Percentiles rank a stretch among this genome's conserved stretches.
These are phyloP conservation scores for Herpetotheres cachinnans DNA, from an alignment of 2,113 vertebrate species.

Conservation along the genomic window DNA sequence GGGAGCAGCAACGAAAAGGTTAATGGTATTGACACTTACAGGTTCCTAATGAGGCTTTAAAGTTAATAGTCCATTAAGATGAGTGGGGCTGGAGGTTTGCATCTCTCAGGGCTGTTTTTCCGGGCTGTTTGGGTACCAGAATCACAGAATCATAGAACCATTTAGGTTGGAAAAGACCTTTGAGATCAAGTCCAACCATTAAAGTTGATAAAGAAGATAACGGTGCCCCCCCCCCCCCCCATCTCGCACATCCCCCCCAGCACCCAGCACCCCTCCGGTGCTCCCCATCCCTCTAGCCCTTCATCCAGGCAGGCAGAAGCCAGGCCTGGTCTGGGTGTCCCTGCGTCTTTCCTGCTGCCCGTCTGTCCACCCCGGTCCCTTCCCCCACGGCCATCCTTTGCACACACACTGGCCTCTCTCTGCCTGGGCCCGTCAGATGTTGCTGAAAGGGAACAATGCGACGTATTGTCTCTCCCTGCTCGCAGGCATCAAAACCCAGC, in stretches of 20 bases:
- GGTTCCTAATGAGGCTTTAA: not conserved
- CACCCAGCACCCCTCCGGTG: not conserved
- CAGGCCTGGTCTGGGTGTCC: not conserved
- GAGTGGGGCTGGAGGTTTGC: not conserved
- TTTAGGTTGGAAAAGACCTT: too few relatives aligned
- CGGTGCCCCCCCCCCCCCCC: rapidly evolving
- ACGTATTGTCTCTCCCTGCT: slow-evolving; percentile 73
- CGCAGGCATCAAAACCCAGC: slow-evolving; percentile 71
- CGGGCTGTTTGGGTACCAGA: not conserved
- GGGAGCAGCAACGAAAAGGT: not conserved
- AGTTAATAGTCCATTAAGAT: not conserved
- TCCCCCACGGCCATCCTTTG: not conserved
- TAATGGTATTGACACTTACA: rapidly evolving
- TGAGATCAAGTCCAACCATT: too few relatives aligned
- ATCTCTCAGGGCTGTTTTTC: not conserved
- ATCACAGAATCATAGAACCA: too few relatives aligned
- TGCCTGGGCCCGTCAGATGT: slow-evolving; percentile 74
- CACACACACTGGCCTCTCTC: slow-evolving; percentile 9
- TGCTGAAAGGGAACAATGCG: slow-evolving; percentile 78
- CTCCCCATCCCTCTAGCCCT: not conserved
- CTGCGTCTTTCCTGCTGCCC: not conserved
- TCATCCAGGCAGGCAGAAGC: not conserved
- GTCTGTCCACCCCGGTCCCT: not conserved
- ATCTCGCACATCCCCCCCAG: not conserved
- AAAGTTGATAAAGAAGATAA: too few relatives aligned